These are phyloP conservation scores for Pristionchus japonicus DNA, from an alignment of 2,888 invertebrate species.

Conservation along the genomic window DNA sequence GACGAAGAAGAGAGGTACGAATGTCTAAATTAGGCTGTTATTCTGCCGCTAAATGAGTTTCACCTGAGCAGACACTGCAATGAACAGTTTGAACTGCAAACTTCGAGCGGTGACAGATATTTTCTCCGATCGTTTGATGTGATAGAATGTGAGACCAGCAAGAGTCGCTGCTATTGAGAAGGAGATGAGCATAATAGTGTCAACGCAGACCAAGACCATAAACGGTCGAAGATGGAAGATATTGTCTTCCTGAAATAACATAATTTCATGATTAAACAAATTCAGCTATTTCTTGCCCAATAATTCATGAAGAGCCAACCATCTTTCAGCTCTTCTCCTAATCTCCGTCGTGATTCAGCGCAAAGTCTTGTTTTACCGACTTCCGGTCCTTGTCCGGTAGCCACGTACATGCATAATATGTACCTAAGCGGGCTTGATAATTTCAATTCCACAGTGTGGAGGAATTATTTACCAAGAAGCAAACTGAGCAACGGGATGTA, in stretches of 20 bases:
- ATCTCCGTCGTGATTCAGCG: neutral
- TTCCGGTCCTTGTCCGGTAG: neutral
- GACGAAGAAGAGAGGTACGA: neutral
- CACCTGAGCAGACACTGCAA: neutral
- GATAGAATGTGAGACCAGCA: neutral
- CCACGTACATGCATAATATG: neutral
- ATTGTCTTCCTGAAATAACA: neutral
- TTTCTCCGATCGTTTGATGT: neutral
- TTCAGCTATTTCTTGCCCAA: neutral
- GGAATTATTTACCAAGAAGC: neutral
- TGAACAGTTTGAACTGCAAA: neutral
- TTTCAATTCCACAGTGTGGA: neutral
- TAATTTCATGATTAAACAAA: too few relatives aligned
- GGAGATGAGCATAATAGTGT: neutral
- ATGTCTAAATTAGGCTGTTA: neutral
- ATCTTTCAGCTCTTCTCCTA: neutral
- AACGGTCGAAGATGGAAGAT: neutral
- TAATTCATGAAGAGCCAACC: neutral
- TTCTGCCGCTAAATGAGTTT: neutral
- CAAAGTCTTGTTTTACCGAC: neutral
- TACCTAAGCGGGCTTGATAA: neutral
- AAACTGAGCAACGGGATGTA: neutral
- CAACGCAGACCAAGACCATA: neutral
- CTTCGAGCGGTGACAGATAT: neutral
- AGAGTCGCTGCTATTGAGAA: neutral